Evolutionary conservation across 1,140 invertebrate species (phyloP).

Genomic region (Camponotus floridanus): DNA sequence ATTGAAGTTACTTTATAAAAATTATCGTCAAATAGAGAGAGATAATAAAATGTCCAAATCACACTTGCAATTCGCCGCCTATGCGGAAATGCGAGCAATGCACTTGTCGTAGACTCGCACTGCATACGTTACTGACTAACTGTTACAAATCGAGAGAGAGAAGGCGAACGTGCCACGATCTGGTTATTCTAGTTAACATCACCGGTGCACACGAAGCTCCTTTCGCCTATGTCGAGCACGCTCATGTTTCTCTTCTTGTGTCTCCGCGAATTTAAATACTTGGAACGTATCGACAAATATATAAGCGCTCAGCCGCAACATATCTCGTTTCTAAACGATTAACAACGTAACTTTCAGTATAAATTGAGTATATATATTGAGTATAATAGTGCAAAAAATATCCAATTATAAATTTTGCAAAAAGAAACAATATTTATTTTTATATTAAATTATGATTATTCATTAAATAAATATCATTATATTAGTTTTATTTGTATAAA

Average conservation of each 20-base stretch:
- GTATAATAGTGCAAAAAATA: neutral
- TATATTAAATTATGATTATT: too few relatives aligned
- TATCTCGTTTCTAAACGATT: conserved; percentile 19
- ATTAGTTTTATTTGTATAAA: too few relatives aligned
- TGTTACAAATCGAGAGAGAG: conserved; percentile 44
- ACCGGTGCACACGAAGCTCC: conserved; percentile 69
- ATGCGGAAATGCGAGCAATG: conserved; percentile 22
- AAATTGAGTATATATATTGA: neutral
- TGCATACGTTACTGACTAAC: conserved; percentile 69
- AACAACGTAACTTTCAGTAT: conserved; percentile 4
- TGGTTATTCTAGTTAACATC: conserved; percentile 76
- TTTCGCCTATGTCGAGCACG: conserved; percentile 66
- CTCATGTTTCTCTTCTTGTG: conserved; percentile 52
- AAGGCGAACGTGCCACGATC: conserved; percentile 68
- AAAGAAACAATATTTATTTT: conserved; percentile 1
- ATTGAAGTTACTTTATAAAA: neutral
- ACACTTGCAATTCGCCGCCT: neutral
- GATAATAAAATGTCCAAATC: conserved; percentile 4
- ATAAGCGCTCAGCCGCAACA: neutral
- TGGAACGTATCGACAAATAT: neutral
- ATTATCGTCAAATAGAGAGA: neutral
- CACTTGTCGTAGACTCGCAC: conserved; percentile 48
- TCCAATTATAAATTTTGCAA: neutral
- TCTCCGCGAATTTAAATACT: conserved; percentile 33
- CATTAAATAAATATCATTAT: too few relatives aligned